Conservation (phyloP, 2,888 invertebrate genomes). For the Diadegma fenestrale region DNA sequence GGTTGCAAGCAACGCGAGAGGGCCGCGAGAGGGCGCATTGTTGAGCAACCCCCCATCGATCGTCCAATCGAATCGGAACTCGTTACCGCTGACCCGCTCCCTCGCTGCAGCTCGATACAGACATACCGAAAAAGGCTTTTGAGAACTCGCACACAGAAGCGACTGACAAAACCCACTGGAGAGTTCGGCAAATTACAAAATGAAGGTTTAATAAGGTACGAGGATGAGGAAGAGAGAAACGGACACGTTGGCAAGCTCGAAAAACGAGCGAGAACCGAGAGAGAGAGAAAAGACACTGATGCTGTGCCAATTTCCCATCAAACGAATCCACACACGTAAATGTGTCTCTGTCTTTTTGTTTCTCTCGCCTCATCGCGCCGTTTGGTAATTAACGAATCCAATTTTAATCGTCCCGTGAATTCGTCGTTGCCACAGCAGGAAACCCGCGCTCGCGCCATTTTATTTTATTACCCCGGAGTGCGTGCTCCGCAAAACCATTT, state of each 20-base stretch:
- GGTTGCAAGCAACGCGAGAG: slow-evolving; percentile 41
- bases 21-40: slow-evolving; percentile 21
- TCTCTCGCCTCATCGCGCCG: slow-evolving; percentile 60
- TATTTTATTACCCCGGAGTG: slow-evolving; percentile 18
- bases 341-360: slow-evolving; percentile 19
- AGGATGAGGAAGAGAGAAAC: slow-evolving; percentile 66
- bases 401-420: slow-evolving; percentile 81
- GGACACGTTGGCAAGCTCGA: slow-evolving; percentile 26
- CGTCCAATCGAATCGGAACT: slow-evolving; percentile 65
- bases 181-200: slow-evolving; percentile 78
- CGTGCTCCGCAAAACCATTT: not conserved
- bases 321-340: slow-evolving; percentile 30
- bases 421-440: slow-evolving; percentile 68
- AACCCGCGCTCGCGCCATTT: slow-evolving; percentile 55
- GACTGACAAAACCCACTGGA: slow-evolving; percentile 60
- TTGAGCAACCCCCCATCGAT: slow-evolving; percentile 60
- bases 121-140: not conserved
- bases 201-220: slow-evolving; percentile 82
- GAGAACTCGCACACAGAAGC: slow-evolving; percentile 43
- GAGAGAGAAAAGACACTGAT: slow-evolving; percentile 21
- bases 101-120: slow-evolving; percentile 21
- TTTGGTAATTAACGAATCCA: slow-evolving; percentile 83
- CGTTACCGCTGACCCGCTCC: slow-evolving; percentile 46
- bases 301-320: slow-evolving; percentile 30
- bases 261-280: slow-evolving; percentile 6